Evolutionary conservation across 2,113 vertebrate species (phyloP).

Genomic region (Panthera tigris): DNA sequence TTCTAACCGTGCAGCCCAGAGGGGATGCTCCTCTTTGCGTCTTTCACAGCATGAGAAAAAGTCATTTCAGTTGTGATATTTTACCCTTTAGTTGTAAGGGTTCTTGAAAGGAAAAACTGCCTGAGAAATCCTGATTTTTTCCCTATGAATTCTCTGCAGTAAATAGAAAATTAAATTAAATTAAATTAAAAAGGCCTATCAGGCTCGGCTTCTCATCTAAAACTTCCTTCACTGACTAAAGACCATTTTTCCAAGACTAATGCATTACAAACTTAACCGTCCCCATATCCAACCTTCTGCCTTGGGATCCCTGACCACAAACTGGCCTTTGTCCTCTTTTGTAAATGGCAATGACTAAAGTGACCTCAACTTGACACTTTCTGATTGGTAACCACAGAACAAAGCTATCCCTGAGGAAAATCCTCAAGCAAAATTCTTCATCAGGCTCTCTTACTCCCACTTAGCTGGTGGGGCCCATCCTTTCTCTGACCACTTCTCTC

Average conservation of each 20-base stretch:
- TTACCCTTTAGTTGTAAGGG: not conserved
- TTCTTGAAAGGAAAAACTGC: not conserved
- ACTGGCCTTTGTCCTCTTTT: conserved; percentile 36
- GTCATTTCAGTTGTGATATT: not conserved
- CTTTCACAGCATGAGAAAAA: not conserved
- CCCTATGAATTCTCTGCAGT: not conserved
- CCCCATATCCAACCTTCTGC: not conserved
- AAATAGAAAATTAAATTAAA: not conserved
- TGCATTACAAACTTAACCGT: not conserved
- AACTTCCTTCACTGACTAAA: not conserved
- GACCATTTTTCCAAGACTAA: not conserved
- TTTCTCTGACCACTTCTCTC: not conserved
- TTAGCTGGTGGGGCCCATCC: accelerated
- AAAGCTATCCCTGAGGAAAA: not conserved
- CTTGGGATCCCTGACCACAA: conserved; percentile 20
- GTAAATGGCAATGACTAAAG: conserved; percentile 19
- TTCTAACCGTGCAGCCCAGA: not conserved
- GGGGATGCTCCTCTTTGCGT: not conserved
- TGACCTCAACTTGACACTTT: conserved; percentile 42
- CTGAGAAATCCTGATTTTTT: not conserved
- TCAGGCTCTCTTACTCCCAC: not conserved
- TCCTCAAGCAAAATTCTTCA: not conserved
- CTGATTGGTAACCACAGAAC: conserved; percentile 6
- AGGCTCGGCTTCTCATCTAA: not conserved
- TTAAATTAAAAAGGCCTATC: not conserved